Percentiles rank a stretch among this genome's conserved stretches.
phyloP scores from a whole-genome alignment of 2,797 vertebrate genomes.

The Austrolebias charrua region DNA sequence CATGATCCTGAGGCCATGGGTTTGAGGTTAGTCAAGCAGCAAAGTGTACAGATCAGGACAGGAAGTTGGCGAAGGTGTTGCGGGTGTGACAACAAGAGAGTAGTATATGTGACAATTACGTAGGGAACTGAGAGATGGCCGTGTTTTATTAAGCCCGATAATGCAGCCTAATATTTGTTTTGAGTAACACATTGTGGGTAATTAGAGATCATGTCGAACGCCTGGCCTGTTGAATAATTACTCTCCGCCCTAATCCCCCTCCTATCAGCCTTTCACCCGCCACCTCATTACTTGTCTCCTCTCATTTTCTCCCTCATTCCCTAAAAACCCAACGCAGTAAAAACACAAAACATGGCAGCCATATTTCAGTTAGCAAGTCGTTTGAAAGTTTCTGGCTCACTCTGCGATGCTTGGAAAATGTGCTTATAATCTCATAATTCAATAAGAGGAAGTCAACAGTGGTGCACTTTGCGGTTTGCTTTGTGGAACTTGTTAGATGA shows the following conservation, averaged over 20 bases:
- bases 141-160: constrained; percentile 80
- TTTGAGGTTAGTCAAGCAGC: constrained; percentile 10
- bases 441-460: constrained; percentile 72
- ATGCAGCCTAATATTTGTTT: constrained; percentile 73
- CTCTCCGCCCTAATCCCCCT: constrained; percentile 72
- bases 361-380: constrained; percentile 50
- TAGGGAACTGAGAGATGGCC: constrained; percentile 67
- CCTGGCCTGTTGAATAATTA: constrained; percentile 71
- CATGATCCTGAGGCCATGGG: too few relatives aligned
- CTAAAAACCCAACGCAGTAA: constrained; percentile 19
- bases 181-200: constrained; percentile 76
- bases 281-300: constrained; percentile 48
- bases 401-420: constrained; percentile 55
- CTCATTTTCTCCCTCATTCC: constrained; percentile 37
- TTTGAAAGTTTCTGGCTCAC: constrained; percentile 43
- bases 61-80: constrained; percentile 4
- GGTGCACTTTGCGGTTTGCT: constrained; percentile 74
- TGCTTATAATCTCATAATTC: constrained; percentile 67
- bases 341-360: constrained; percentile 59
- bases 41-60: constrained; percentile 23
- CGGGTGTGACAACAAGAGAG: constrained; percentile 43
- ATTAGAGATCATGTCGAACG: constrained; percentile 78
- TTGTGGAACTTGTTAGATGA: constrained; percentile 77
- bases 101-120: constrained; percentile 55
- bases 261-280: constrained; percentile 61